Evolutionary conservation across 2,113 vertebrate species (phyloP).

Genomic region (Nerophis ophidion): DNA sequence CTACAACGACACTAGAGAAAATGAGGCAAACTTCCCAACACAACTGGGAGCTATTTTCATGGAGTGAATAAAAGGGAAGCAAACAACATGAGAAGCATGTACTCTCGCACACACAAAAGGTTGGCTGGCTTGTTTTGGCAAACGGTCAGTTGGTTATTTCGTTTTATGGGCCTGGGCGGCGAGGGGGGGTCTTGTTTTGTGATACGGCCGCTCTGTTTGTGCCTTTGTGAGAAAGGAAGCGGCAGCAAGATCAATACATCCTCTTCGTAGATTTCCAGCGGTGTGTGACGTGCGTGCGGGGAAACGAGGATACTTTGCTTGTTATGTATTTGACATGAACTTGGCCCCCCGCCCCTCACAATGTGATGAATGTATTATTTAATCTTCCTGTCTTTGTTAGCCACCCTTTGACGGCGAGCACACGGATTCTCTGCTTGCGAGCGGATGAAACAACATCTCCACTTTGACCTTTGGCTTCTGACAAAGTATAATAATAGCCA

Average conservation of each 20-base stretch:
- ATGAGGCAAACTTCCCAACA: neutral
- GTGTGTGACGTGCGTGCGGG: conserved; percentile 84
- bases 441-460: conserved; percentile 80
- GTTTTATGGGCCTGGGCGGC: conserved; percentile 66
- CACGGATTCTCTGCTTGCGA: conserved; percentile 72
- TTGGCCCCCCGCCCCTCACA: conserved; percentile 83
- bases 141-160: conserved; percentile 71
- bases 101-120: conserved; percentile 57
- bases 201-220: conserved; percentile 72
- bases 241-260: conserved; percentile 88
- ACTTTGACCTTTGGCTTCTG: conserved; percentile 56
- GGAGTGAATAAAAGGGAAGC: conserved; percentile 48
- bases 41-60: conserved; percentile 48
- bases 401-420: conserved; percentile 78
- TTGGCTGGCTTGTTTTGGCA: conserved; percentile 64
- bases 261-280: conserved; percentile 89
- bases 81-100: conserved; percentile 43
- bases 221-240: conserved; percentile 97
- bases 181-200: conserved; percentile 54
- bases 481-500: conserved; percentile 68
- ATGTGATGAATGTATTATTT: conserved; percentile 97
- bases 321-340: conserved; percentile 94
- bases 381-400: conserved; percentile 98
- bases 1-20: neutral
- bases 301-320: conserved; percentile 86